A percentile compares a stretch with the other conserved stretches of the same genome.
Evolutionary conservation across 2,888 invertebrate genomes (phyloP).

Genomic region (Autographa gamma): DNA sequence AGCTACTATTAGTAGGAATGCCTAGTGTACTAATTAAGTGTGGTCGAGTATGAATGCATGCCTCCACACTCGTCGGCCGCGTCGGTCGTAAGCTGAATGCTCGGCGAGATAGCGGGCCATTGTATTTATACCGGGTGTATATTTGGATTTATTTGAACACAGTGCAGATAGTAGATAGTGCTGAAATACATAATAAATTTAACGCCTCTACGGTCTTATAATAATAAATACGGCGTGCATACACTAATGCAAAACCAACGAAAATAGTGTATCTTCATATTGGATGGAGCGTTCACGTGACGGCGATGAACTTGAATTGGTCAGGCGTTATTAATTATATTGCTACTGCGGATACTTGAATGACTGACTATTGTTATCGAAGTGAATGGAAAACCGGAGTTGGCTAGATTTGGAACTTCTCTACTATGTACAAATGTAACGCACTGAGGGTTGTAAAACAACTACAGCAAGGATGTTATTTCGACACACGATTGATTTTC

Average conservation of each 20-base stretch:
- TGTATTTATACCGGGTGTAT: constrained; percentile 47
- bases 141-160: constrained; percentile 42
- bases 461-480: too few species aligned
- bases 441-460: too few species aligned
- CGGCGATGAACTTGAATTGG: constrained; percentile 18
- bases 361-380: not conserved
- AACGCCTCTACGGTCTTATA: constrained; percentile 42
- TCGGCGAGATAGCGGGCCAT: constrained; percentile 14
- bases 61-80: constrained; percentile 1
- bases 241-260: constrained; percentile 42
- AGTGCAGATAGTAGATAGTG: constrained; percentile 51
- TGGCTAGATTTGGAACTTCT: not conserved
- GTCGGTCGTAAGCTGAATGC: constrained; percentile 17
- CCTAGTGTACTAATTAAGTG: constrained; percentile 30
- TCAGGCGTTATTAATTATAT: constrained; percentile 33
- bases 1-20: constrained; percentile 32
- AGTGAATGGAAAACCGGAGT: not conserved
- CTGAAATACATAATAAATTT: constrained; percentile 51
- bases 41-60: constrained; percentile 25
- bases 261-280: constrained; percentile 46
- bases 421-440: not conserved
- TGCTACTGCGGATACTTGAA: constrained; percentile 14
- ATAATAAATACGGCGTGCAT: constrained; percentile 54
- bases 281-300: constrained; percentile 23
- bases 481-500: too few species aligned